Evolutionary conservation across 2,888 invertebrate species (phyloP).

Genomic region (Nomada hirtipes): DNA sequence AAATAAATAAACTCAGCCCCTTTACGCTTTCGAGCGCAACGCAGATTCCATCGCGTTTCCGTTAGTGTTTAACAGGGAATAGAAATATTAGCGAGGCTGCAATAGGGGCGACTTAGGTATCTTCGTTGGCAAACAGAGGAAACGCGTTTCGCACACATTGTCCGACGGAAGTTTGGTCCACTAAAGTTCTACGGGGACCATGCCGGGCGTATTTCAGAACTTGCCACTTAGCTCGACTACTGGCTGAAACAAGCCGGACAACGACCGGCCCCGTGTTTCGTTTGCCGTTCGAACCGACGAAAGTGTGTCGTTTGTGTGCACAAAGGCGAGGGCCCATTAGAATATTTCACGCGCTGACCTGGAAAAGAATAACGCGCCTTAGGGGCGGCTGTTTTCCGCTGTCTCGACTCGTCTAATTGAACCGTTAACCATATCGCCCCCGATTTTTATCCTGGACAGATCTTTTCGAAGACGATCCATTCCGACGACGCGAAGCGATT

Average conservation of each 20-base stretch:
- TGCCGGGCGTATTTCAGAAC: slow-evolving; percentile 74
- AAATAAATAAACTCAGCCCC: too few species aligned
- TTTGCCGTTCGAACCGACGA: slow-evolving; percentile 28
- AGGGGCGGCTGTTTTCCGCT: background rate
- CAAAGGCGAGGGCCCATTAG: slow-evolving; percentile 40
- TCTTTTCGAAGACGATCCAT: background rate
- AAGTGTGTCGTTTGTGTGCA: slow-evolving; percentile 57
- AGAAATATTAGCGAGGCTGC: slow-evolving; percentile 49
- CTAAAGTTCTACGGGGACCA: slow-evolving; percentile 51
- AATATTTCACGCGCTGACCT: slow-evolving; percentile 59
- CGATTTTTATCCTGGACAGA: background rate
- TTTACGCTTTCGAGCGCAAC: too few species aligned
- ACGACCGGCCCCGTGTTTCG: slow-evolving; percentile 42
- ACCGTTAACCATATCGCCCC: background rate
- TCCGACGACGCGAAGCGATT: too few species aligned
- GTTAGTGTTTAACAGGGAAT: background rate
- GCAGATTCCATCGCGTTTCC: too few species aligned
- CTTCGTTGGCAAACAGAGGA: slow-evolving; percentile 40
- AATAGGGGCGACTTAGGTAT: slow-evolving; percentile 41
- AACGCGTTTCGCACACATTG: slow-evolving; percentile 41
- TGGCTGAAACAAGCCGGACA: slow-evolving; percentile 56
- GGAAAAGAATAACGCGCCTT: slow-evolving; percentile 42
- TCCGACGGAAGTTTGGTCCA: slow-evolving; percentile 49
- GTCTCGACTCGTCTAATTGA: slow-evolving; percentile 1
- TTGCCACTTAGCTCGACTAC: slow-evolving; percentile 71